phyloP scores from a whole-genome alignment of 2,797 vertebrate species.

The Yasuhikotakia modesta region DNA sequence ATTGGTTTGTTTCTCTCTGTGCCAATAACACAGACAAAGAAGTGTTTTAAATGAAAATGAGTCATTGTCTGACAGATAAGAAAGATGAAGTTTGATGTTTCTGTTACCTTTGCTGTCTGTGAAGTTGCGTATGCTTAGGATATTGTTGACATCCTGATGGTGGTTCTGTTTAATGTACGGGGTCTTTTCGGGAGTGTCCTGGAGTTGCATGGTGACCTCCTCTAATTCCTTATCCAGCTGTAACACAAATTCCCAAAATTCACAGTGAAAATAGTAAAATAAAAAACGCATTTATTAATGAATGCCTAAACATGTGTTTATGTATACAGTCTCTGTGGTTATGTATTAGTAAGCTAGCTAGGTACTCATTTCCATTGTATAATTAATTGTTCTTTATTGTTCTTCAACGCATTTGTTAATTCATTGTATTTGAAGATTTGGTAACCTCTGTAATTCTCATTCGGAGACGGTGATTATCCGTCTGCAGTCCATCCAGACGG shows the following conservation, averaged over 20 bases:
- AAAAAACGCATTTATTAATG: background rate
- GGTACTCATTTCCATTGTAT: background rate
- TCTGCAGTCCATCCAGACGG: conserved; percentile 92
- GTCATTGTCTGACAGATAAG: conserved; percentile 45
- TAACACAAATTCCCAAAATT: conserved; percentile 40
- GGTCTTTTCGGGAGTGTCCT: conserved; percentile 99
- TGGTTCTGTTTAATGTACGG: conserved; percentile 99
- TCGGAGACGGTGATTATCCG: conserved; percentile 95
- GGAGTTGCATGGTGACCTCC: conserved; percentile 99
- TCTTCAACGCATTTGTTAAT: background rate
- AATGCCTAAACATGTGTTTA: background rate
- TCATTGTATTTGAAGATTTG: background rate
- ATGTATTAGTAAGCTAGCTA: background rate
- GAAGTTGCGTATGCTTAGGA: conserved; percentile 96
- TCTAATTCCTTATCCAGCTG: conserved; percentile 98
- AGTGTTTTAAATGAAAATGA: conserved; percentile 43
- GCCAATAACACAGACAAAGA: conserved; percentile 27
- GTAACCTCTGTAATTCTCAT: conserved; percentile 98
- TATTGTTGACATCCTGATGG: conserved; percentile 96
- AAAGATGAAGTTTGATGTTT: conserved; percentile 44
- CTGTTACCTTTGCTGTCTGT: conserved; percentile 90
- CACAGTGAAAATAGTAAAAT: too few relatives aligned
- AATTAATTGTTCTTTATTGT: background rate
- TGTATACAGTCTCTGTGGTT: background rate
- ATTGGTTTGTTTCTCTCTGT: conserved; percentile 28